Conservation (phyloP, 1,140 invertebrate genomes). For the Luehdorfia chinensis region DNA sequence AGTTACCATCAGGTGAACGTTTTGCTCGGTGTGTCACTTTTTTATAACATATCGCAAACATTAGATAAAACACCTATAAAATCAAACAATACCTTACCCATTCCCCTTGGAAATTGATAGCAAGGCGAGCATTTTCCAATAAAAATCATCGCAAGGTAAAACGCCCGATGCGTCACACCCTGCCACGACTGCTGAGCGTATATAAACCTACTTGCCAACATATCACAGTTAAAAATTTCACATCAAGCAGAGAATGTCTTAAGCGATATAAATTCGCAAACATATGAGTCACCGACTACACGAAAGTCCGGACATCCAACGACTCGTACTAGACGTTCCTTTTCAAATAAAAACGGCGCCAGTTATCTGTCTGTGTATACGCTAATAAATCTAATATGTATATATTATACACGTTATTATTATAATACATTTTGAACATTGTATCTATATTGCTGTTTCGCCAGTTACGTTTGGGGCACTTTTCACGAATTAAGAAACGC, state of each 20-base stretch:
- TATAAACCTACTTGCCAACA: background rate
- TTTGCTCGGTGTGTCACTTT: too few species aligned
- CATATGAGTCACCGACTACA: slow-evolving; percentile 3
- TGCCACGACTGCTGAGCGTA: too few species aligned
- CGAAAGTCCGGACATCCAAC: slow-evolving; percentile 4
- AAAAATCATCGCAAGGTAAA: slow-evolving; percentile 9
- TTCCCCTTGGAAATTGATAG: slow-evolving; percentile 1
- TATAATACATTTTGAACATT: too few species aligned
- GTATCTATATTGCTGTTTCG: too few species aligned
- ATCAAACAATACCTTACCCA: too few species aligned
- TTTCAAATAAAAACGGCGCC: slow-evolving; percentile 12
- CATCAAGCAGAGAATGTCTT: background rate
- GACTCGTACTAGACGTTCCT: slow-evolving; percentile 4
- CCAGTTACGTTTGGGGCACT: too few species aligned
- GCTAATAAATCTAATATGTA: too few species aligned
- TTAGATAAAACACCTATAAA: too few species aligned
- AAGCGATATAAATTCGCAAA: slow-evolving; percentile 9
- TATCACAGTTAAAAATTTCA: slow-evolving; percentile 1
- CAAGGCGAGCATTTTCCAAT: slow-evolving; percentile 7
- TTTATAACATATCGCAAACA: too few species aligned
- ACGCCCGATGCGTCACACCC: slow-evolving; percentile 1
- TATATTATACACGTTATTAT: too few species aligned
- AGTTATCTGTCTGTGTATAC: slow-evolving; percentile 3
- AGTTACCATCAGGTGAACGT: too few species aligned
- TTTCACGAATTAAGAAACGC: too few species aligned